Evolutionary conservation across 2,113 vertebrate genomes (phyloP).

Genomic region (Ursus arctos): DNA sequence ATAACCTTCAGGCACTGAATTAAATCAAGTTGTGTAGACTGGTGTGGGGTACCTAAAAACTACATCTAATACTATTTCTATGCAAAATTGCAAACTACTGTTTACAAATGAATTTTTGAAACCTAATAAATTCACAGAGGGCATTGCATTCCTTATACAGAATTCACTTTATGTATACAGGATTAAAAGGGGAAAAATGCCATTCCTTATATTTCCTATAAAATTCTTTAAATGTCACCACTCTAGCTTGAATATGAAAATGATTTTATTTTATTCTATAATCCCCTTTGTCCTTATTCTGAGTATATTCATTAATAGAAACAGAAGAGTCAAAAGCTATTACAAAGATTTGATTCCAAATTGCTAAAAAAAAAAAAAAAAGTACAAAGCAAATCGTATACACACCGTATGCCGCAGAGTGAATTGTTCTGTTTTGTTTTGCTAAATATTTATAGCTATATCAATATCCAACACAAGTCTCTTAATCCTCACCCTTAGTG

Average conservation of each 20-base stretch:
- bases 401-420: not conserved
- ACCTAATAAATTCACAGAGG: not conserved
- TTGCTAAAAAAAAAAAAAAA: not conserved
- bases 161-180: not conserved
- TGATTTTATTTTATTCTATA: not conserved
- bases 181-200: not conserved
- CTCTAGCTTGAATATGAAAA: not conserved
- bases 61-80: not conserved
- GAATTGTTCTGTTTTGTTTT: not conserved
- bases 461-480: not conserved
- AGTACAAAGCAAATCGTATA: not conserved
- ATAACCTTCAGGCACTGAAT: not conserved
- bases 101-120: not conserved
- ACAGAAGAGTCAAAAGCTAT: conserved; percentile 7
- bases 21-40: not conserved
- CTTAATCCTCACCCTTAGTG: conserved; percentile 6
- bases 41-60: not conserved
- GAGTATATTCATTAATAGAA: conserved; percentile 25
- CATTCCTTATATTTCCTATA: conserved; percentile 21
- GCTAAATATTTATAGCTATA: conserved; percentile 41
- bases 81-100: not conserved
- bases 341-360: not conserved
- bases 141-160: not conserved
- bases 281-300: not conserved
- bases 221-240: not conserved